Percentiles rank a stretch among this genome's conserved stretches.
Conservation (phyloP, 2,888 invertebrate genomes). For the Metellina segmentata region DNA sequence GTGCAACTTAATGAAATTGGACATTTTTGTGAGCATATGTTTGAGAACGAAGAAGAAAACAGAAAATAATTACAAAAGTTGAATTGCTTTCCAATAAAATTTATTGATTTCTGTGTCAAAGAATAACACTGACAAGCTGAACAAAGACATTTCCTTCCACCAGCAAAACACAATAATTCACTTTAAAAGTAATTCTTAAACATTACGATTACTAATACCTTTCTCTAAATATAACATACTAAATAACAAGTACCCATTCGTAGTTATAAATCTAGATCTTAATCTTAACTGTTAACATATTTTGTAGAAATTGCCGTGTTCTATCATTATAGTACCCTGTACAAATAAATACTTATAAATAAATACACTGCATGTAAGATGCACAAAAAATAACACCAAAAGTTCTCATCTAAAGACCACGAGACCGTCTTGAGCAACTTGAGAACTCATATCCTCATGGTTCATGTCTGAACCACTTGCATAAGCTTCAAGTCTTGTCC, state of each 20-base stretch:
- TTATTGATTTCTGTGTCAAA: background rate
- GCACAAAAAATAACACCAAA: background rate
- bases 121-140: background rate
- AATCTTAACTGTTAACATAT: too few relatives aligned
- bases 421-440: background rate
- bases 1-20: too few relatives aligned
- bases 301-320: too few relatives aligned
- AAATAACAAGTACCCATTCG: too few relatives aligned
- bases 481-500: background rate
- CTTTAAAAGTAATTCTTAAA: background rate
- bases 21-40: background rate
- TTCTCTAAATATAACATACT: background rate
- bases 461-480: constrained; percentile 16
- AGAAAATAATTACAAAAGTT: background rate
- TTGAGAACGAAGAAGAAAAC: background rate
- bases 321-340: constrained; percentile 25
- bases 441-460: constrained; percentile 6
- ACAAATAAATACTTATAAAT: constrained; percentile 60
- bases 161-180: background rate
- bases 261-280: too few relatives aligned
- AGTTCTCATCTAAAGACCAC: background rate
- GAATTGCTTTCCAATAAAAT: background rate
- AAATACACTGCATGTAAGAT: constrained; percentile 4
- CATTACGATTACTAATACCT: background rate
- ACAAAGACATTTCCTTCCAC: constrained; percentile 1